Conservation (phyloP, 2,888 invertebrate species). For the Lasioglossum leucozonium region DNA sequence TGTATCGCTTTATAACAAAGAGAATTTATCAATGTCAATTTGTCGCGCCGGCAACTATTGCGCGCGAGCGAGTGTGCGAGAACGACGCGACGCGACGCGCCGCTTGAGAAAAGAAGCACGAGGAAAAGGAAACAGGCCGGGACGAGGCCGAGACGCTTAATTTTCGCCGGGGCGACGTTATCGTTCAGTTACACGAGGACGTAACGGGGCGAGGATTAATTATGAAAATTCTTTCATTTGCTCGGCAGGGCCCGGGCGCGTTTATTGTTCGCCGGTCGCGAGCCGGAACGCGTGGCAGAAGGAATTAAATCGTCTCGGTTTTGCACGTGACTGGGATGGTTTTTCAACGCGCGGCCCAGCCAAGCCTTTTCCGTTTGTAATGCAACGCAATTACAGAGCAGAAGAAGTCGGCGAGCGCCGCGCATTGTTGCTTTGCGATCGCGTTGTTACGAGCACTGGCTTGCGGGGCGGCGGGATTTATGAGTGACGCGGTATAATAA, state of each 20-base stretch:
- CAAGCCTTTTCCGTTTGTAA: not conserved
- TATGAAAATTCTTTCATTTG: conserved; percentile 1
- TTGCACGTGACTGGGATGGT: conserved; percentile 11
- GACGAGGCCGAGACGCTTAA: not conserved
- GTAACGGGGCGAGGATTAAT: conserved; percentile 46
- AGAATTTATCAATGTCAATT: conserved; percentile 80
- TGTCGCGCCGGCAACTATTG: conserved; percentile 43
- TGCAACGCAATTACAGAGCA: not conserved
- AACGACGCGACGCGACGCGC: not conserved
- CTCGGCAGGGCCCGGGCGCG: not conserved
- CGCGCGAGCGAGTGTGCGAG: not conserved
- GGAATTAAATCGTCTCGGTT: conserved; percentile 23
- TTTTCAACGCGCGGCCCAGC: not conserved
- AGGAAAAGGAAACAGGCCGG: not conserved
- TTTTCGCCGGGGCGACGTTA: conserved; percentile 30
- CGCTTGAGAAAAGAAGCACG: not conserved
- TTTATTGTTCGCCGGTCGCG: not conserved
- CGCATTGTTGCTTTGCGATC: not conserved
- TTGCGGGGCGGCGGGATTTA: not conserved
- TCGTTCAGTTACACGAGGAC: conserved; percentile 29
- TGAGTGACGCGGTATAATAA: not conserved
- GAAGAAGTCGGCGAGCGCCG: not conserved
- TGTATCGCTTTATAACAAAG: conserved; percentile 76
- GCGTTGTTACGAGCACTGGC: not conserved
- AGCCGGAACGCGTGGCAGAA: not conserved